Evolutionary conservation across 1,140 invertebrate genomes (phyloP).

Genomic region (Lordiphosa stackelbergi): DNA sequence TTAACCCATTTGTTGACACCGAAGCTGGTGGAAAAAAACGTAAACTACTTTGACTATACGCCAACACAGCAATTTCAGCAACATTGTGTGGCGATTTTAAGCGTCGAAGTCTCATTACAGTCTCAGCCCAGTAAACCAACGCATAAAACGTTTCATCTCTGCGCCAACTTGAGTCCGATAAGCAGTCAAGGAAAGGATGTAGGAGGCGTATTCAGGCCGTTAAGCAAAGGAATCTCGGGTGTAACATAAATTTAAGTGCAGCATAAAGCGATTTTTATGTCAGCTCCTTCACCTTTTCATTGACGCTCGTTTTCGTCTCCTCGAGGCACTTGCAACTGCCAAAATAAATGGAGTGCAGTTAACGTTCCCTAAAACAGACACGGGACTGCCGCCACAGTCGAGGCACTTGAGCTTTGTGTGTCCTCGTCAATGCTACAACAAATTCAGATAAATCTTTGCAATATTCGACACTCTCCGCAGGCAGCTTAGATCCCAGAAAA

Average conservation of each 20-base stretch:
- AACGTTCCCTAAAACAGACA: conserved; percentile 27
- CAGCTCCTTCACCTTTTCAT: conserved; percentile 28
- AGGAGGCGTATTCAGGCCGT: conserved; percentile 39
- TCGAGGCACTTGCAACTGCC: conserved; percentile 43
- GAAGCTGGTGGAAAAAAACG: too few species aligned
- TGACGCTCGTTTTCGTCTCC: neutral
- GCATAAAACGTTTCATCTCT: conserved; percentile 59
- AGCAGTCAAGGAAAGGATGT: conserved; percentile 25
- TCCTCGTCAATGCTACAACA: conserved; percentile 35
- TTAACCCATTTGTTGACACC: conserved; percentile 7
- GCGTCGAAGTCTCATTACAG: conserved; percentile 54
- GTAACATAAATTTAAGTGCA: conserved; percentile 75
- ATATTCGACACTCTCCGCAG: conserved; percentile 46
- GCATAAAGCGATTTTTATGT: conserved; percentile 70
- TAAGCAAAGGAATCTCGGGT: conserved; percentile 67
- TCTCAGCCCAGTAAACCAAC: conserved; percentile 46
- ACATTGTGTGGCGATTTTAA: conserved; percentile 48
- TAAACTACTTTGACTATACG: too few species aligned
- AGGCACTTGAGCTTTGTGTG: conserved; percentile 17
- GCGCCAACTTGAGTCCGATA: conserved; percentile 43
- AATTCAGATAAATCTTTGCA: conserved; percentile 65
- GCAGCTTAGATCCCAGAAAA: conserved; percentile 18
- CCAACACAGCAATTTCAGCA: conserved; percentile 5
- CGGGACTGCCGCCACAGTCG: conserved; percentile 23
- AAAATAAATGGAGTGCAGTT: conserved; percentile 70